phyloP scores from a whole-genome alignment of 2,797 vertebrate species.

The Rousettus madagascariensis region DNA sequence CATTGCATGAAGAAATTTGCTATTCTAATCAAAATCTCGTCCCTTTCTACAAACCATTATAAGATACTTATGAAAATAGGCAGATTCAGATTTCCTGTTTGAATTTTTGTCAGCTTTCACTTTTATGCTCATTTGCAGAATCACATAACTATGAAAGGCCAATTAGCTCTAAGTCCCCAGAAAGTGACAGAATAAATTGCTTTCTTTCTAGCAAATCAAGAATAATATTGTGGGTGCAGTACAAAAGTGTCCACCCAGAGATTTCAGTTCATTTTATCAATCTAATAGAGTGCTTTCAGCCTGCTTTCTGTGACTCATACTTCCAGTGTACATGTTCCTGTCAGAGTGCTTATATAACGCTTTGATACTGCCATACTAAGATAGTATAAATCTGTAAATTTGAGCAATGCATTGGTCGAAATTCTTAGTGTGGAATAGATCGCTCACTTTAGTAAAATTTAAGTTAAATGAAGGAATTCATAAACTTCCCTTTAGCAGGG shows the following conservation, averaged over 20 bases:
- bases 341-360: not conserved
- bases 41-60: slow-evolving; percentile 76
- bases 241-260: slow-evolving; percentile 70
- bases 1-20: slow-evolving; percentile 75
- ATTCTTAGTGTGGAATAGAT: not conserved
- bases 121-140: slow-evolving; percentile 89
- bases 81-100: slow-evolving; percentile 78
- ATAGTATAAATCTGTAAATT: not conserved
- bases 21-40: slow-evolving; percentile 78
- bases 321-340: not conserved
- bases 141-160: slow-evolving; percentile 87
- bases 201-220: slow-evolving; percentile 77
- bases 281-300: slow-evolving; percentile 57
- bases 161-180: slow-evolving; percentile 87
- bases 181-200: slow-evolving; percentile 80
- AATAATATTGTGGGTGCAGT: slow-evolving; percentile 73
- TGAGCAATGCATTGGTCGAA: not conserved
- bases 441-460: not conserved
- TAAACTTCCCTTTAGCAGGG: not conserved
- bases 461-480: slow-evolving; percentile 11
- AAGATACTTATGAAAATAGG: slow-evolving; percentile 80
- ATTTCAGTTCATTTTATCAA: slow-evolving; percentile 66
- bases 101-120: slow-evolving; percentile 82
- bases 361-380: not conserved
- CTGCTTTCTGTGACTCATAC: slow-evolving; percentile 25